Conservation (phyloP, 2,797 vertebrate species). For the Pteropus rufus region DNA sequence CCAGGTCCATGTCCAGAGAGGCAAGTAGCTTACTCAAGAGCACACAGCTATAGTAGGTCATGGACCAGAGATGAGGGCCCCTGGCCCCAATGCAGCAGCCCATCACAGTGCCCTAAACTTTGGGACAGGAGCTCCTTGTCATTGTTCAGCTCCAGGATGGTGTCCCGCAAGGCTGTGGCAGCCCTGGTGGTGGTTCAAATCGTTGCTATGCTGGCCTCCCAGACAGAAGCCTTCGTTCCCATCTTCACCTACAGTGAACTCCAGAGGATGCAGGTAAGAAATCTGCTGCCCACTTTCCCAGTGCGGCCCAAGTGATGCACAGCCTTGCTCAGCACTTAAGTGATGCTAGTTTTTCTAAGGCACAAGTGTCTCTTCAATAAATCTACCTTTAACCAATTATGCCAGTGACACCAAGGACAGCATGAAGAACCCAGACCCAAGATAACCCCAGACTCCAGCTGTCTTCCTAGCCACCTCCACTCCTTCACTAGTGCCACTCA, state of each 20-base stretch:
- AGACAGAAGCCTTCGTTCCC: constrained; percentile 85
- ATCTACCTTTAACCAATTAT: neutral
- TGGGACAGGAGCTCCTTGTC: neutral
- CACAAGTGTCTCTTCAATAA: neutral
- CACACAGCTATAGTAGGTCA: neutral
- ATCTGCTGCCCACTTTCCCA: accelerated
- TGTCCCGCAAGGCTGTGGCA: constrained; percentile 72
- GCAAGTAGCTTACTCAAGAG: neutral
- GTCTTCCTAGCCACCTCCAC: neutral
- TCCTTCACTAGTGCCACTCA: neutral
- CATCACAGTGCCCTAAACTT: neutral
- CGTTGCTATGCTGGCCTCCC: constrained; percentile 82
- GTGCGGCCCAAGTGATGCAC: neutral
- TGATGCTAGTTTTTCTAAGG: neutral
- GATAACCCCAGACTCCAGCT: neutral
- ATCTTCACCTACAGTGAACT: constrained; percentile 89
- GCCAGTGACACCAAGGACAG: neutral
- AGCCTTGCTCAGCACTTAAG: neutral
- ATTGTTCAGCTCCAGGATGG: constrained; percentile 52
- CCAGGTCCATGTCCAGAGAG: neutral
- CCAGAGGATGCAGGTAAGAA: constrained; percentile 85
- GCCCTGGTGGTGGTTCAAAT: constrained; percentile 81
- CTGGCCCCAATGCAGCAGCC: neutral
- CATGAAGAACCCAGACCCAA: neutral
- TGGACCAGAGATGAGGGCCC: neutral